These are phyloP conservation scores for Drosophila subquinaria DNA, from an alignment of 2,888 invertebrate species.

Conservation along the genomic window DNA sequence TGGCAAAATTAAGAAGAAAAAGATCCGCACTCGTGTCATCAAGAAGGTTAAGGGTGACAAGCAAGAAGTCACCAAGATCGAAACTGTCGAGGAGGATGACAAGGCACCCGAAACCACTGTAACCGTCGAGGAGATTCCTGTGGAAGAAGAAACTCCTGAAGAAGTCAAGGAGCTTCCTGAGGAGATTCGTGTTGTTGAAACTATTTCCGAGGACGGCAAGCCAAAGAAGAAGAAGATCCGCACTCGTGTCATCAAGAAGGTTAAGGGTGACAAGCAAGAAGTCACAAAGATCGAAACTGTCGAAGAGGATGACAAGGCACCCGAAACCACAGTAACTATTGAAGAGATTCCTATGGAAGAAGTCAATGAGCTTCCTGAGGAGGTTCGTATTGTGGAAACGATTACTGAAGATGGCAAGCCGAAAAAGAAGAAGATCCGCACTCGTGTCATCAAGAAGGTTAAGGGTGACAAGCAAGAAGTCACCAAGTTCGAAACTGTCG, in stretches of 20 bases:
- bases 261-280: slow-evolving; percentile 62
- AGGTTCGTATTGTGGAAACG: slow-evolving; percentile 52
- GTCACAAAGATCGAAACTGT: slow-evolving; percentile 64
- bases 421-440: slow-evolving; percentile 61
- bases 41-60: slow-evolving; percentile 57
- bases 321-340: slow-evolving; percentile 36
- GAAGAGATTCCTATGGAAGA: slow-evolving; percentile 44
- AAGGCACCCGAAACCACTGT: slow-evolving; percentile 52
- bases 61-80: slow-evolving; percentile 63
- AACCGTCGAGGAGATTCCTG: slow-evolving; percentile 49
- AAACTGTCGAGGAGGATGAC: slow-evolving; percentile 59
- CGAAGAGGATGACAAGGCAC: slow-evolving; percentile 55
- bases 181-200: slow-evolving; percentile 52
- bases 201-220: slow-evolving; percentile 54
- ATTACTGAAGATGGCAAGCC: slow-evolving; percentile 59
- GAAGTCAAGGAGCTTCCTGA: slow-evolving; percentile 57
- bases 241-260: slow-evolving; percentile 59
- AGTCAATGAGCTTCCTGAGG: slow-evolving; percentile 56
- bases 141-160: slow-evolving; percentile 31
- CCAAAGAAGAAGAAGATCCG: slow-evolving; percentile 60
- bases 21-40: slow-evolving; percentile 54
- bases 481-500: slow-evolving; percentile 67
- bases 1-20: slow-evolving; percentile 44
- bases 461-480: slow-evolving; percentile 66
- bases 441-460: slow-evolving; percentile 62